Evolutionary conservation across 2,113 vertebrate species (phyloP).

Genomic region (Phoxinus phoxinus): DNA sequence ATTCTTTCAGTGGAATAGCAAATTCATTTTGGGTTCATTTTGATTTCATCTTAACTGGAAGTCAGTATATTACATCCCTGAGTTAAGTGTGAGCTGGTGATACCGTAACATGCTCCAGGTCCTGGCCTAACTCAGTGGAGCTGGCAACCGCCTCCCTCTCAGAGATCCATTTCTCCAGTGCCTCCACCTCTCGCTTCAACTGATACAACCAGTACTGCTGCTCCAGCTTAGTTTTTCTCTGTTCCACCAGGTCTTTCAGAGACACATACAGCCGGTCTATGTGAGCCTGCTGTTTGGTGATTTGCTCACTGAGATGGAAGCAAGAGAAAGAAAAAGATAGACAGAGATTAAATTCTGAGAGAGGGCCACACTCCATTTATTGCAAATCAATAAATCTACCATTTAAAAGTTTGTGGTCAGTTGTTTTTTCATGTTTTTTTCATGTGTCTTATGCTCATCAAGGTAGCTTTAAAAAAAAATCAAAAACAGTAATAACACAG

Average conservation of each 20-base stretch:
- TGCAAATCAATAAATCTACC: not conserved
- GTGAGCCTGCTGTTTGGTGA: conserved; percentile 90
- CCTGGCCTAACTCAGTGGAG: conserved; percentile 91
- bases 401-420: no score
- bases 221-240: conserved; percentile 86
- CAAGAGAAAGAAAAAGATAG: not conserved
- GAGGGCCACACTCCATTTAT: not conserved
- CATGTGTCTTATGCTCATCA: not conserved
- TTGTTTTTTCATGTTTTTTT: no score
- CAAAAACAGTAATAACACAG: not conserved
- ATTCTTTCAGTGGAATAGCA: not conserved
- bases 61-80: not conserved
- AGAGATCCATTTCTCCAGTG: conserved; percentile 94
- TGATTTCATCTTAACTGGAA: not conserved
- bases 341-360: not conserved
- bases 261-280: conserved; percentile 89
- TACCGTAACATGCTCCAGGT: conserved; percentile 94
- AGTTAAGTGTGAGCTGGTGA: not conserved
- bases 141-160: conserved; percentile 89
- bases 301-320: conserved; percentile 75
- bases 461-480: not conserved
- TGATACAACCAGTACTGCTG: conserved; percentile 92
- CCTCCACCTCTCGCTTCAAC: conserved; percentile 90
- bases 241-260: conserved; percentile 90
- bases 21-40: not conserved